These are phyloP conservation scores for Delphinapterus leucas DNA, from an alignment of 2,113 vertebrate species.

Conservation along the genomic window DNA sequence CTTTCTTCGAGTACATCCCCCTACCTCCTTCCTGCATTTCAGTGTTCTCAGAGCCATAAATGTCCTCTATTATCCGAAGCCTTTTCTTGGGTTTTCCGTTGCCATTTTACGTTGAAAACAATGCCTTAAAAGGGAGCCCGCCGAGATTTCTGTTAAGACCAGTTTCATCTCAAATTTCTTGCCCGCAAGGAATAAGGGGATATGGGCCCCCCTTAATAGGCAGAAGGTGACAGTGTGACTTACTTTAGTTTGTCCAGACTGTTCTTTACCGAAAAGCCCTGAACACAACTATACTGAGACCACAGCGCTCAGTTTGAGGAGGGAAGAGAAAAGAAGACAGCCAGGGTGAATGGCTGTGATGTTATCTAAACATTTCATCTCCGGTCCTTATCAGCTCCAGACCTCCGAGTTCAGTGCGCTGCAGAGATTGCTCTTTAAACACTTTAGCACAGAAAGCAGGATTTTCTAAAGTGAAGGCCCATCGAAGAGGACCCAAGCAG, in stretches of 20 bases:
- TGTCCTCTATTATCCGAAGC: accelerated
- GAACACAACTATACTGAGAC: neutral
- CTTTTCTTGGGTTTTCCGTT: neutral
- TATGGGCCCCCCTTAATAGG: neutral
- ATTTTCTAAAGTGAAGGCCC: neutral
- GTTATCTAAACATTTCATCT: neutral
- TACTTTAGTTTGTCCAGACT: neutral
- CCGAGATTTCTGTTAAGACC: neutral
- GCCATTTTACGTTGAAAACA: neutral
- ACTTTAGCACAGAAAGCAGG: neutral
- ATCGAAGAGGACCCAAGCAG: neutral
- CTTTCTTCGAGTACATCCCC: accelerated
- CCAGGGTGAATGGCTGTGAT: neutral
- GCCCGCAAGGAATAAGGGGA: neutral
- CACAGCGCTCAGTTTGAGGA: neutral
- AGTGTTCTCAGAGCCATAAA: neutral
- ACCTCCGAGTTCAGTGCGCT: neutral
- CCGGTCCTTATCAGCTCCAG: neutral
- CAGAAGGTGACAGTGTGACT: neutral
- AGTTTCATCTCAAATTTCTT: neutral
- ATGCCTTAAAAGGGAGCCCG: neutral
- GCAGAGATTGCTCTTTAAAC: neutral
- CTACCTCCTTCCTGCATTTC: accelerated
- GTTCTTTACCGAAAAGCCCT: neutral
- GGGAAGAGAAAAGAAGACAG: neutral